phyloP scores from a whole-genome alignment of 2,888 invertebrate genomes.

The Pediacus dermestoides region DNA sequence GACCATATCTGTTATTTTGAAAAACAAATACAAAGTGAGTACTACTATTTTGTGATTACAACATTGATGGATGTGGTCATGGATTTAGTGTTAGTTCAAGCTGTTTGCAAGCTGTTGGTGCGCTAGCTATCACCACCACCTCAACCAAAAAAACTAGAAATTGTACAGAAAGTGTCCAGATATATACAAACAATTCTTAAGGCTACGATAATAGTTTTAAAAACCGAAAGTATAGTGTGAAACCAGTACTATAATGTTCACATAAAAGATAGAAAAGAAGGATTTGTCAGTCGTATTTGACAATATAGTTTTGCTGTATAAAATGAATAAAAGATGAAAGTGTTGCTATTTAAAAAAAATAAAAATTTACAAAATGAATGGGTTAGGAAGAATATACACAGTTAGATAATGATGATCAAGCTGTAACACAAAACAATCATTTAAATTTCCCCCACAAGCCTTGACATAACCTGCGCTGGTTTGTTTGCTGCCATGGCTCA shows the following conservation, averaged over 20 bases:
- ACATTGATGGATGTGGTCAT: conserved; percentile 11
- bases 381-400: conserved; percentile 43
- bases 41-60: conserved; percentile 29
- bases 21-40: conserved; percentile 28
- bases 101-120: conserved; percentile 28
- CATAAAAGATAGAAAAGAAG: conserved; percentile 20
- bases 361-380: conserved; percentile 25
- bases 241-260: conserved; percentile 31
- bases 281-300: conserved; percentile 36
- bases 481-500: conserved; percentile 3
- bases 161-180: no score
- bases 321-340: conserved; percentile 23
- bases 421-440: conserved; percentile 33
- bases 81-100: conserved; percentile 24
- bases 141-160: no score
- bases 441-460: neutral
- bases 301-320: conserved; percentile 26
- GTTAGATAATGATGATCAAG: conserved; percentile 38
- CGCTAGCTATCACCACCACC: no score
- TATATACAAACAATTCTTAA: no score
- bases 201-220: no score
- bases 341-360: conserved; percentile 46
- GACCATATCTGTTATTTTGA: conserved; percentile 48
- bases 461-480: no score
- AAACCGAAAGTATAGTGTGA: conserved; percentile 24